Percentiles rank a stretch among this genome's conserved stretches.
phyloP scores from a whole-genome alignment of 2,888 invertebrate species.

The Dryocosmus kuriphilus region DNA sequence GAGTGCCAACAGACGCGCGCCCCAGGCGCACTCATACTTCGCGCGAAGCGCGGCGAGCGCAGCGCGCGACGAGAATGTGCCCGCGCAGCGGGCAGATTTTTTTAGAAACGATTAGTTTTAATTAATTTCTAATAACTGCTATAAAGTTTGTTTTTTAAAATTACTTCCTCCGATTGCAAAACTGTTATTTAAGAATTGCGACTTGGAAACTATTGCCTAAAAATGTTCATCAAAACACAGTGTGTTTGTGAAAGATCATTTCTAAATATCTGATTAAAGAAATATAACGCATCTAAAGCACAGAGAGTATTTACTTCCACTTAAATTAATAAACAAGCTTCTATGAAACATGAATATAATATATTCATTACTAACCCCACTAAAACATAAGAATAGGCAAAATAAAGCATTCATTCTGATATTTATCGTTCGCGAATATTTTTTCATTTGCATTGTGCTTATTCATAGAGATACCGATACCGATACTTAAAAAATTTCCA shows the following conservation, averaged over 20 bases:
- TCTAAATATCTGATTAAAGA: neutral
- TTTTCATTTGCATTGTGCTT: neutral
- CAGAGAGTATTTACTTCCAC: neutral
- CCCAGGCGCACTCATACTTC: too few species aligned
- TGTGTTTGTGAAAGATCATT: neutral
- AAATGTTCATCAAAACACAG: neutral
- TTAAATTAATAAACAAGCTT: neutral
- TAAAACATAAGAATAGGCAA: neutral
- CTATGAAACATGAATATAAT: neutral
- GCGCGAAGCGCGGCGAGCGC: too few species aligned
- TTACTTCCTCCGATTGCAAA: neutral
- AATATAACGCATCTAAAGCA: neutral
- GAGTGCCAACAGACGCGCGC: too few species aligned
- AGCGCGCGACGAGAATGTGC: too few species aligned
- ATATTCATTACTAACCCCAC: neutral
- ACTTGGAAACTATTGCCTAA: neutral
- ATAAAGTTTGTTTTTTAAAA: neutral
- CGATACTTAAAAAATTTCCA: neutral
- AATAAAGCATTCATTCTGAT: neutral
- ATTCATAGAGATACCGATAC: neutral
- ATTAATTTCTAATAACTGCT: too few species aligned
- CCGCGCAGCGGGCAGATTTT: too few species aligned
- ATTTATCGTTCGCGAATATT: neutral
- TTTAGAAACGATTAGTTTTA: too few species aligned
- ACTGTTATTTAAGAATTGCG: neutral